Evolutionary conservation across 1,140 invertebrate genomes (phyloP).

Genomic region (Drosophila rhopaloa): DNA sequence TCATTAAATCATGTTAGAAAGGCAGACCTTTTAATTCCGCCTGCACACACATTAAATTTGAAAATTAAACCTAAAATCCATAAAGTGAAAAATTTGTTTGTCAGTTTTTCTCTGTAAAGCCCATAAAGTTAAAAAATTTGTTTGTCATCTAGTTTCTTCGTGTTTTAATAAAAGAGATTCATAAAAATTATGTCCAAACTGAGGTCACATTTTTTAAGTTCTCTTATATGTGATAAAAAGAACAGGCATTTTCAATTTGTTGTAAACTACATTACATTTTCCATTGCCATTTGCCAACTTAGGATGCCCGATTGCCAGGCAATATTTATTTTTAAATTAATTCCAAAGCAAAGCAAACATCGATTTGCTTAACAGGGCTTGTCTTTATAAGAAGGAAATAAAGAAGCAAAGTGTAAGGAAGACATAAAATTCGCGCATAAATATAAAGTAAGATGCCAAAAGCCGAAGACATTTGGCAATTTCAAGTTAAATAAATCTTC

Average conservation of each 20-base stretch:
- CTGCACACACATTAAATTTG: neutral
- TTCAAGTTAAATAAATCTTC: constrained; percentile 74
- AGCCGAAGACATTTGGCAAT: constrained; percentile 67
- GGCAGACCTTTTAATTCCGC: neutral
- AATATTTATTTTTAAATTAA: constrained; percentile 72
- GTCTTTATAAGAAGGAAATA: neutral
- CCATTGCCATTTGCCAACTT: constrained; percentile 53
- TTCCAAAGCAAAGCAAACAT: constrained; percentile 58
- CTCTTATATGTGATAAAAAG: neutral
- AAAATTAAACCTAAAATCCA: constrained; percentile 5
- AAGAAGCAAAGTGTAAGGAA: constrained; percentile 16
- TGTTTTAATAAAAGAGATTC: no score
- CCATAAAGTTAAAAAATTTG: no score
- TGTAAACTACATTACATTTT: constrained; percentile 11
- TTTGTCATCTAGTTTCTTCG: no score
- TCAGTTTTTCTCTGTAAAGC: neutral
- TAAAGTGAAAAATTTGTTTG: constrained; percentile 10
- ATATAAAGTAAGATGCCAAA: constrained; percentile 49
- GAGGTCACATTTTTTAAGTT: neutral
- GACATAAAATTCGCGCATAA: constrained; percentile 62
- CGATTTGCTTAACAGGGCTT: constrained; percentile 44
- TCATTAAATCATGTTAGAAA: constrained; percentile 64
- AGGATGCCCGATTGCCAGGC: constrained; percentile 30
- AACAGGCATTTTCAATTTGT: constrained; percentile 1
- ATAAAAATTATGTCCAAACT: constrained; percentile 2